A percentile compares a stretch with the other conserved stretches of the same genome.
Evolutionary conservation across 2,797 vertebrate species (phyloP).

Genomic region (Cynopterus sphinx): DNA sequence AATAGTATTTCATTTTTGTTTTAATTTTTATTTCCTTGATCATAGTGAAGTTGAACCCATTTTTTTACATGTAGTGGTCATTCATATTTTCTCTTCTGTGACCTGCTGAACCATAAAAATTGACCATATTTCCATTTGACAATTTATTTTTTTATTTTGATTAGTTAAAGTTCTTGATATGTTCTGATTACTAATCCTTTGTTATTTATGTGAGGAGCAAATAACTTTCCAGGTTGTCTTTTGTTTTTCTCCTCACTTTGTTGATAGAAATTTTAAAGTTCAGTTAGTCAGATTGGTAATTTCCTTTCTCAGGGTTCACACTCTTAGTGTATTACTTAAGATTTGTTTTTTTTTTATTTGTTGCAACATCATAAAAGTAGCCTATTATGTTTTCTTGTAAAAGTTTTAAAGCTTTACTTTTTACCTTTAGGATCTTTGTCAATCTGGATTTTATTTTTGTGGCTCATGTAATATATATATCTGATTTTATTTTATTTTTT

Average conservation of each 20-base stretch:
- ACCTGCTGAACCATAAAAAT: not conserved
- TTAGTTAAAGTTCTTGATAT: not conserved
- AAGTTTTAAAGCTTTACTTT: slow-evolving; percentile 1
- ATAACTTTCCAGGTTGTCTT: not conserved
- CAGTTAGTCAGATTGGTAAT: not conserved
- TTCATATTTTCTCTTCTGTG: not conserved
- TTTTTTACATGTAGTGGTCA: not conserved
- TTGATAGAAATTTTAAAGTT: not conserved
- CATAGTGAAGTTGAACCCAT: not conserved
- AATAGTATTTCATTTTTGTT: not conserved
- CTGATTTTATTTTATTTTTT: not conserved
- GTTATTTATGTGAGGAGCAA: not conserved
- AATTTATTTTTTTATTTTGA: not conserved
- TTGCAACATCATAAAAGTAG: not conserved
- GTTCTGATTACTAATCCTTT: not conserved
- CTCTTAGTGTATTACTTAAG: not conserved
- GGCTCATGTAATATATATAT: not conserved
- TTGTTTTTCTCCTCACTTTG: not conserved
- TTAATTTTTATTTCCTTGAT: not conserved
- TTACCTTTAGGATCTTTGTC: not conserved
- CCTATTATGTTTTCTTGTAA: not conserved
- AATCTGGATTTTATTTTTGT: slow-evolving; percentile 18
- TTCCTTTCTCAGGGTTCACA: not conserved
- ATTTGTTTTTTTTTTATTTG: not conserved
- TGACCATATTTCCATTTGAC: not conserved